Conservation (phyloP, 1,140 invertebrate genomes). For the Glomeris maerens region DNA sequence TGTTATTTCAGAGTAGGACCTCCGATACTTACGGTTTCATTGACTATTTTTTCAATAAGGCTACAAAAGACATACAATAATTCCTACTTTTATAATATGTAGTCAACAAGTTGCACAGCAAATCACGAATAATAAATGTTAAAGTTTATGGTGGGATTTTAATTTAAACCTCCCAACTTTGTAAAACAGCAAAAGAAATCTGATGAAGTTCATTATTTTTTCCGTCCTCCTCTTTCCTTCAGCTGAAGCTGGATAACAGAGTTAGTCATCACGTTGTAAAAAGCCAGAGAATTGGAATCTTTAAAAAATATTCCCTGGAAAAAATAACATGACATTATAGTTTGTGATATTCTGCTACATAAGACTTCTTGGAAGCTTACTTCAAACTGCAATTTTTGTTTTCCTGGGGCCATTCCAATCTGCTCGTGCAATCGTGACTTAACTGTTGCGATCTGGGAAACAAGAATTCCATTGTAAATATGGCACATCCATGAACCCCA, state of each 20-base stretch:
- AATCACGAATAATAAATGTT: no score
- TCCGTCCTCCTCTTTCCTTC: slow-evolving; percentile 94
- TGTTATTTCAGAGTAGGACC: no score
- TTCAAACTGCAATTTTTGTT: slow-evolving; percentile 89
- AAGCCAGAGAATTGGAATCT: slow-evolving; percentile 86
- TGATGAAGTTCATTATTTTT: slow-evolving; percentile 58
- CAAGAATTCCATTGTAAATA: slow-evolving; percentile 6
- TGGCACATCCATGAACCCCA: neutral
- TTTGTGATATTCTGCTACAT: neutral
- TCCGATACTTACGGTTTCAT: no score
- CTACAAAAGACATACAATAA: no score
- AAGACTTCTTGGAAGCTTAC: slow-evolving; percentile 35
- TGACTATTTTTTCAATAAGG: no score
- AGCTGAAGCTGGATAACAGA: slow-evolving; percentile 75
- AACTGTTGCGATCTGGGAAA: slow-evolving; percentile 52
- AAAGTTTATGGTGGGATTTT: no score
- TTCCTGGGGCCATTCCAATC: slow-evolving; percentile 85
- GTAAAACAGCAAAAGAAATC: neutral
- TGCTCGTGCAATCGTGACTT: slow-evolving; percentile 81
- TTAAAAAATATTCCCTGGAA: slow-evolving; percentile 93
- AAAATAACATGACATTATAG: slow-evolving; percentile 19
- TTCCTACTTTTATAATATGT: no score
- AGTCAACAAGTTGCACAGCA: no score
- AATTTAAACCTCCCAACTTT: no score
- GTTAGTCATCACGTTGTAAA: slow-evolving; percentile 80